phyloP scores from a whole-genome alignment of 2,113 vertebrate species.

The Agapornis roseicollis region DNA sequence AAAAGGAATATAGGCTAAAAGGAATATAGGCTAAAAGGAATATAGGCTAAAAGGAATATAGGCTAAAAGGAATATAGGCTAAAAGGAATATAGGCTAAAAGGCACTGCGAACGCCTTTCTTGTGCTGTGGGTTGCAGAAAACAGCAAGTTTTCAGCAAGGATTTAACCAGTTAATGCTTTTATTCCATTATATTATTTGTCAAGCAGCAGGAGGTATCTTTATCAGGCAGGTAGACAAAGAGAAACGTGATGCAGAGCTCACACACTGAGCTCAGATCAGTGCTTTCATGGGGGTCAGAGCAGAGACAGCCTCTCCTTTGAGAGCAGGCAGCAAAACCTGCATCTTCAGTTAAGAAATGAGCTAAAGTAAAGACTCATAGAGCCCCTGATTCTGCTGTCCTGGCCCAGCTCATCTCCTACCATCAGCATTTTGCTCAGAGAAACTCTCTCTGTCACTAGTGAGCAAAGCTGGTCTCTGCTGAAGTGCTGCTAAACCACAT shows the following conservation, averaged over 20 bases:
- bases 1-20: not conserved
- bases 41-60: not conserved
- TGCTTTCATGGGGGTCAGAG: not conserved
- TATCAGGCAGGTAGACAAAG: not conserved
- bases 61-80: not conserved
- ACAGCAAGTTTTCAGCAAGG: not conserved
- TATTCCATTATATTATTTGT: not conserved
- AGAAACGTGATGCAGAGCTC: not conserved
- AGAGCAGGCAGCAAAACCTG: not conserved
- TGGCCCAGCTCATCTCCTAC: not conserved
- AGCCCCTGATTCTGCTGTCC: not conserved
- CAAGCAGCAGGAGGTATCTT: not conserved
- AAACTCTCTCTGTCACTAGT: not conserved
- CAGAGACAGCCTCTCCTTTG: not conserved
- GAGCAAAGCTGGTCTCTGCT: not conserved
- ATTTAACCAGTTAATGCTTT: not conserved
- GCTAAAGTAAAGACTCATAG: not conserved
- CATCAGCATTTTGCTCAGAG: rapidly evolving
- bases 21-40: not conserved
- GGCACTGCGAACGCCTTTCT: not conserved
- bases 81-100: not conserved
- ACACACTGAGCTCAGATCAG: not conserved
- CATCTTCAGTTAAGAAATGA: not conserved
- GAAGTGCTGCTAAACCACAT: not conserved
- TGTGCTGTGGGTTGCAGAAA: not conserved